These are phyloP conservation scores for Ephydatia muelleri DNA, from an alignment of 37 sponge, comb jelly and placozoan species.

Conservation along the genomic window DNA sequence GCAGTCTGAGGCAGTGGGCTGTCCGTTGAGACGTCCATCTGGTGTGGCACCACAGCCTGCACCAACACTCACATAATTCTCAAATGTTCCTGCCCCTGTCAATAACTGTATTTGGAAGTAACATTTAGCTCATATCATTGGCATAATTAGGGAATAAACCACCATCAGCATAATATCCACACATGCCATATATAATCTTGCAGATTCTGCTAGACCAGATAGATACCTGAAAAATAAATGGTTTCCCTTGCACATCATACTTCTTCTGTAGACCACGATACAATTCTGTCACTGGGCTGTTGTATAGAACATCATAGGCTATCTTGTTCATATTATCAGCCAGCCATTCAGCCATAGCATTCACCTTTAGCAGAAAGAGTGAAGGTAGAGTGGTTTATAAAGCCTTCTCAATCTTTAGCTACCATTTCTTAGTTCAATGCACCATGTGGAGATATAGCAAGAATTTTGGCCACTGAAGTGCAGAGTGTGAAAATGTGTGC, in stretches of 20 bases:
- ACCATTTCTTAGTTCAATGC: not conserved
- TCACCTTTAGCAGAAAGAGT: slow-evolving; percentile 15
- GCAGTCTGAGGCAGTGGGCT: slow-evolving; percentile 54
- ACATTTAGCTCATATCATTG: not conserved
- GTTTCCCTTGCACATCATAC: slow-evolving; percentile 1
- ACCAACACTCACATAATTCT: slow-evolving; percentile 43
- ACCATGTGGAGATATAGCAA: no score
- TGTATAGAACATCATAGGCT: slow-evolving; percentile 31
- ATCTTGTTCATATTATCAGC: slow-evolving; percentile 37
- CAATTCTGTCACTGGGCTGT: slow-evolving; percentile 11
- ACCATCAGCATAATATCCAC: not conserved
- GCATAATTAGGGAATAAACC: not conserved
- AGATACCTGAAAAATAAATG: slow-evolving; percentile 45
- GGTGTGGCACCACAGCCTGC: slow-evolving; percentile 46
- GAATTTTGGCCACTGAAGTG: no score
- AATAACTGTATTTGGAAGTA: slow-evolving; percentile 12
- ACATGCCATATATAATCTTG: not conserved
- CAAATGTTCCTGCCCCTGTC: slow-evolving; percentile 51
- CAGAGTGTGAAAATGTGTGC: no score
- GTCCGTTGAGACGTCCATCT: slow-evolving; percentile 45
- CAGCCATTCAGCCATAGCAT: slow-evolving; percentile 42
- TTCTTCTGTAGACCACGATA: slow-evolving; percentile 16
- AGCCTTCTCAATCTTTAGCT: no score
- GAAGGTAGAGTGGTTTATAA: no score
- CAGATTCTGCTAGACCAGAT: not conserved